Percentiles rank a stretch among this genome's conserved stretches.
Conservation (phyloP, 2,113 vertebrate species). For the Tachuris rubrigastra region DNA sequence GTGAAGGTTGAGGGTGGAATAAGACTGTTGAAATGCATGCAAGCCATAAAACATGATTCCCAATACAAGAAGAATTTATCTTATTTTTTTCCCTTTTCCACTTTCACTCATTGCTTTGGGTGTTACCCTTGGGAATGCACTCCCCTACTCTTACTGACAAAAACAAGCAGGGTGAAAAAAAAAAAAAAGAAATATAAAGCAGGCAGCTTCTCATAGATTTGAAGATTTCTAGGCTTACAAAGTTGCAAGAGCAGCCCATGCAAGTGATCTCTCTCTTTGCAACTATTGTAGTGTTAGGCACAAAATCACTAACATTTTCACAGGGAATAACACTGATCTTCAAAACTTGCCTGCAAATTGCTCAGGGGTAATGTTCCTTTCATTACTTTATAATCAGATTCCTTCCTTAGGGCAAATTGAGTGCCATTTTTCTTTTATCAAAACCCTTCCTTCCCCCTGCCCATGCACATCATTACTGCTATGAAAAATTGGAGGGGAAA, state of each 20-base stretch:
- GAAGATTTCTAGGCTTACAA: not conserved
- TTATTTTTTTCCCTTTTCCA: not conserved
- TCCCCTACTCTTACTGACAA: not conserved
- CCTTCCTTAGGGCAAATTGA: not conserved
- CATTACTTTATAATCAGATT: not conserved
- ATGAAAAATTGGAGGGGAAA: not conserved
- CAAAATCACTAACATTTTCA: not conserved
- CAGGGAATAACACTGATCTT: not conserved
- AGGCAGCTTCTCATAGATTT: not conserved
- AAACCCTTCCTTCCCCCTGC: not conserved
- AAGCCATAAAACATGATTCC: not conserved
- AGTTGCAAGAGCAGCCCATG: not conserved
- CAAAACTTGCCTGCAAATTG: not conserved
- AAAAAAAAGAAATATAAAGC: not conserved
- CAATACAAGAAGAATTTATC: not conserved
- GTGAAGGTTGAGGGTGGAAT: not conserved
- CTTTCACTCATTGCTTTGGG: not conserved
- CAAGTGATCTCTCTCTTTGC: not conserved
- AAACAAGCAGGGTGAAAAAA: not conserved
- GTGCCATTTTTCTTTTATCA: not conserved
- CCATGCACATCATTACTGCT: not conserved
- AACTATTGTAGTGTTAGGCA: not conserved
- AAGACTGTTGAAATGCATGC: not conserved
- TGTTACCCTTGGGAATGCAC: not conserved
- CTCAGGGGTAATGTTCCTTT: not conserved